phyloP scores from a whole-genome alignment of 2,888 invertebrate species.

The Trissolcus japonicus region DNA sequence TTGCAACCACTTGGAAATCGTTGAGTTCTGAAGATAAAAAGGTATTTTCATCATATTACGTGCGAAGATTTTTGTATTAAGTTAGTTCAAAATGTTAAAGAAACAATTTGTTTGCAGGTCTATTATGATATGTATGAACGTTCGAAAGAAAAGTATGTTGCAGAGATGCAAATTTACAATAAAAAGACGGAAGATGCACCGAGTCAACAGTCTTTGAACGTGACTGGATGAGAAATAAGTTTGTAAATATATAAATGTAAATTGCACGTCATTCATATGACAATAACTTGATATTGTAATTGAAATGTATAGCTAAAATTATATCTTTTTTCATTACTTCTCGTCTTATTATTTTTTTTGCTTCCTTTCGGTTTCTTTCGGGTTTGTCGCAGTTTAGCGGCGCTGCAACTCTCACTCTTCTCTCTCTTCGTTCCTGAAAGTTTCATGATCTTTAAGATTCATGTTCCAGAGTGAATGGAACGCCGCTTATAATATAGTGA shows the following conservation, averaged over 20 bases:
- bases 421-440: neutral
- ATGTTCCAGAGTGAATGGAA: constrained; percentile 28
- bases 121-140: constrained; percentile 85
- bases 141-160: constrained; percentile 87
- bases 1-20: constrained; percentile 86
- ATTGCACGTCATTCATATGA: constrained; percentile 48
- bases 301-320: no score
- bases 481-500: constrained; percentile 25
- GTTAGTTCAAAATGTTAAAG: neutral
- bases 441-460: constrained; percentile 13
- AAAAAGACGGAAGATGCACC: constrained; percentile 73
- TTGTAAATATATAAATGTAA: constrained; percentile 67
- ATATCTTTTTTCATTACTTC: neutral
- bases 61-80: no score
- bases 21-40: constrained; percentile 84
- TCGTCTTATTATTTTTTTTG: neutral
- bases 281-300: neutral
- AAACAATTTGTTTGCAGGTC: constrained; percentile 78
- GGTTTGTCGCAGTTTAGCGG: neutral
- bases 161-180: constrained; percentile 81
- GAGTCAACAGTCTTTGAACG: constrained; percentile 76
- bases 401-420: neutral
- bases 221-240: constrained; percentile 75
- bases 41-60: constrained; percentile 71
- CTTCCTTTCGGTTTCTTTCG: neutral